phyloP scores from a whole-genome alignment of 2,113 vertebrate species.

The Prinia subflava region DNA sequence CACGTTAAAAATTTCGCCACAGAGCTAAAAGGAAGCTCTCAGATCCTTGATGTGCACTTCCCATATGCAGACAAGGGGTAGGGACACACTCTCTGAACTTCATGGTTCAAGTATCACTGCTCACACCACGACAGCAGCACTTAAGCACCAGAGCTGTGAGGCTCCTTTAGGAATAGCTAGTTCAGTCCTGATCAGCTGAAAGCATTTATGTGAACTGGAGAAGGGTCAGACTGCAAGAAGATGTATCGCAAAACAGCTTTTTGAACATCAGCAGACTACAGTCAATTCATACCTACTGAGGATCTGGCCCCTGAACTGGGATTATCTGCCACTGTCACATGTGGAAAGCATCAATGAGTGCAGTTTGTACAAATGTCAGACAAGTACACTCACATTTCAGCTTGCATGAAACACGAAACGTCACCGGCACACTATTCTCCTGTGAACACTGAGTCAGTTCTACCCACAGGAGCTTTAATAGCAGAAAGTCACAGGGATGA shows the following conservation, averaged over 20 bases:
- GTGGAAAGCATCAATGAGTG: not conserved
- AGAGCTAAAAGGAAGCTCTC: not conserved
- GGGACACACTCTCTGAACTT: not conserved
- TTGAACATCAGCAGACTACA: not conserved
- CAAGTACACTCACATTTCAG: not conserved
- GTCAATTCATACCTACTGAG: not conserved
- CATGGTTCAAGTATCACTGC: not conserved
- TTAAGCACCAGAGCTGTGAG: not conserved
- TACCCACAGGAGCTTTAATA: not conserved
- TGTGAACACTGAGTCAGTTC: not conserved
- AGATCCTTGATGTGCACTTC: not conserved
- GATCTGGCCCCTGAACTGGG: conserved; percentile 13
- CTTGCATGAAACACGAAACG: not conserved
- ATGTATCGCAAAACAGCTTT: not conserved
- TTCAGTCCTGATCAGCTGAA: not conserved
- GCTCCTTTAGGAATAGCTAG: not conserved
- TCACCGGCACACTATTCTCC: not conserved
- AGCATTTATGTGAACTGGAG: not conserved
- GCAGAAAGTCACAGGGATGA: not conserved
- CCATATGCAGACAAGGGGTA: not conserved
- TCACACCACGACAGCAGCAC: not conserved
- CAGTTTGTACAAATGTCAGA: not conserved
- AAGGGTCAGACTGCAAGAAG: not conserved
- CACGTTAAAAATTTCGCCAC: not conserved
- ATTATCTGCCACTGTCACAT: not conserved